Evolutionary conservation across 2,888 invertebrate genomes (phyloP), one percentile per base, ranked within the genome.

Genomic region (Ommatoiulus sabulosus): DNA sequence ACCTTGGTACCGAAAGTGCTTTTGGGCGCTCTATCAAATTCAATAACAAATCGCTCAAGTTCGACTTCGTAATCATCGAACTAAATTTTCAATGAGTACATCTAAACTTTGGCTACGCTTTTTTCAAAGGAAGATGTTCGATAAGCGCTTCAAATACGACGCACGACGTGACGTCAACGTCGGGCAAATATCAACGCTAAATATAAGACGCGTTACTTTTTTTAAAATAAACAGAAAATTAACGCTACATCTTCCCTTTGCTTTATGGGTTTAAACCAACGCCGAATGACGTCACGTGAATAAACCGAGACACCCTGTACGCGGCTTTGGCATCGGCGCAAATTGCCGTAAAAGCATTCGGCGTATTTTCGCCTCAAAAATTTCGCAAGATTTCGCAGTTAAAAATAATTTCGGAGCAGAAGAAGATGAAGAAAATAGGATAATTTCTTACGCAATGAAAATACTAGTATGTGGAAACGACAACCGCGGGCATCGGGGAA

Each of bases 371-470:
- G 63, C n/a, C n/a, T 63, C n/a, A 20, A 63, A 20, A 20, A 63
- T 63, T 63, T 63, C 63, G n/a, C 63, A 63, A 63, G 63, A 63
- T 63, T 63, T 20, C 63, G 7, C n/a, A 63, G 63, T 63, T 63
- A 63, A 63, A 63, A 63, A 63, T 63, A 63, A 63, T 63, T n/a
- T 63, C 63, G n/a, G 63, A 7, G 63, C 20, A 35, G 35, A 35
- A 35, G 35, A 35, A 35, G 35, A 35, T 35, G 63, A 63, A 63
- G 20, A 63, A 63, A 63, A 63, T 20, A 63, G 63, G n/a, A 52
- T 20, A 63, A 63, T 63, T 63, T 63, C 63, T 63, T 63, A 63
- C 63, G 63, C 63, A 63, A 63, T 20, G 63, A 63, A 63, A n/a
- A 63, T 52, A n/a, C n/a, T n/a, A n/a, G n/a, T n/a, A 52, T 52